These are phyloP conservation scores for Thelaira solivaga DNA, from an alignment of 2,888 invertebrate genomes.

Conservation along the genomic window DNA sequence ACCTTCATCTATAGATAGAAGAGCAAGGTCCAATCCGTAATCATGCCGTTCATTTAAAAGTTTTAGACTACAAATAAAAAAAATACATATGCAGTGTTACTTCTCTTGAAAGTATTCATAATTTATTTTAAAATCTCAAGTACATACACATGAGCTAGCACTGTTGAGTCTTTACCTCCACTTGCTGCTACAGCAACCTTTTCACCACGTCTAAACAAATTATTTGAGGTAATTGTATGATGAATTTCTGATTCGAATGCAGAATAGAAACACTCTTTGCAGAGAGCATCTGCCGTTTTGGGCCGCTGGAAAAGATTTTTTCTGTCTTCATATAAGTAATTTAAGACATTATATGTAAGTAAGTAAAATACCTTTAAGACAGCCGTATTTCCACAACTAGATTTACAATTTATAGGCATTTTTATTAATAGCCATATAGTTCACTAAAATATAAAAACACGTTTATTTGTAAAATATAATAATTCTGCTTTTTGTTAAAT, in stretches of 20 bases:
- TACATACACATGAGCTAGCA: constrained; percentile 88
- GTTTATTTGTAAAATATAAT: background rate
- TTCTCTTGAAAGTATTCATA: background rate
- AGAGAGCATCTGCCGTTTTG: constrained; percentile 93
- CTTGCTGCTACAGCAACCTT: constrained; percentile 96
- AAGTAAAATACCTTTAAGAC: constrained; percentile 82
- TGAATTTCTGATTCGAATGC: constrained; percentile 98
- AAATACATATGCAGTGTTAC: background rate
- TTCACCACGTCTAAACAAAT: constrained; percentile 89
- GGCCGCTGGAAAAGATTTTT: constrained; percentile 81
- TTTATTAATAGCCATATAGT: background rate
- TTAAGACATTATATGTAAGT: constrained; percentile 2
- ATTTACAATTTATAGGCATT: constrained; percentile 85
- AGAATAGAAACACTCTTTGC: constrained; percentile 95
- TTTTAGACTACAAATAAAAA: no score
- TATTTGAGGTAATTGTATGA: constrained; percentile 88
- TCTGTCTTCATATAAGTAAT: background rate
- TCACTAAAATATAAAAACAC: background rate
- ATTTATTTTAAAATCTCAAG: background rate
- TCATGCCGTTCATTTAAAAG: constrained; percentile 91
- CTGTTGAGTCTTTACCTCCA: constrained; percentile 98
- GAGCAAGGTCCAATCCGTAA: constrained; percentile 91
- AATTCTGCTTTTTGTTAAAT: no score
- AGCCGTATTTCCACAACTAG: constrained; percentile 86
- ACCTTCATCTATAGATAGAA: constrained; percentile 98